A percentile compares a stretch with the other conserved stretches of the same genome.
phyloP scores from a whole-genome alignment of 92 coral and sea anemone genomes.

The Zoanthus solanderi region DNA sequence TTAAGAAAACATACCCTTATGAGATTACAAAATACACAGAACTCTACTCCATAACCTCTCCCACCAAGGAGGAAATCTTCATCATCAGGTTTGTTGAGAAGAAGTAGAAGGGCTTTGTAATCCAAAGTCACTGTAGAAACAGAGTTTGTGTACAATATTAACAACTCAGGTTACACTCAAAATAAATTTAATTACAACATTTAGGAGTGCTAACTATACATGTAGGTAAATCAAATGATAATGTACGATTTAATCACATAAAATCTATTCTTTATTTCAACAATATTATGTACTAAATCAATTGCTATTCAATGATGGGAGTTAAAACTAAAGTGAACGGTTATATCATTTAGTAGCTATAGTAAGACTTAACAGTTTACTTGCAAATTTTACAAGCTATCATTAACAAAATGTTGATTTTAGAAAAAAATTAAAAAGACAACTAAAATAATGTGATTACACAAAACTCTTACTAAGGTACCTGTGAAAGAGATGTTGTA shows the following conservation, averaged over 20 bases:
- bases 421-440: not conserved
- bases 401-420: not conserved
- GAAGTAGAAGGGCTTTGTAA: slow-evolving; percentile 2
- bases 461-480: not conserved
- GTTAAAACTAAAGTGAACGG: not conserved
- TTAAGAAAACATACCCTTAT: slow-evolving; percentile 10
- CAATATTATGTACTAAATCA: not conserved
- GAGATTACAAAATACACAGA: slow-evolving; percentile 31
- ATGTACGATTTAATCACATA: not conserved
- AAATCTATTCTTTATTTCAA: not conserved
- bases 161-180: not conserved
- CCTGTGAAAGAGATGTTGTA: slow-evolving; percentile 12
- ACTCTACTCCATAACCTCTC: not conserved
- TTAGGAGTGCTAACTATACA: not conserved
- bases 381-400: not conserved
- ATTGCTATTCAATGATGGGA: not conserved
- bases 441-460: slow-evolving; percentile 1
- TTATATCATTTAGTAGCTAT: too few relatives aligned
- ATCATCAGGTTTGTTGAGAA: not conserved
- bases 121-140: slow-evolving; percentile 9
- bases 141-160: not conserved
- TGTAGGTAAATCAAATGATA: not conserved
- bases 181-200: not conserved
- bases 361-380: not conserved
- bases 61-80: slow-evolving; percentile 27